These are phyloP conservation scores for Peromyscus polionotus DNA, from an alignment of 2,113 vertebrate species.

Conservation along the genomic window DNA sequence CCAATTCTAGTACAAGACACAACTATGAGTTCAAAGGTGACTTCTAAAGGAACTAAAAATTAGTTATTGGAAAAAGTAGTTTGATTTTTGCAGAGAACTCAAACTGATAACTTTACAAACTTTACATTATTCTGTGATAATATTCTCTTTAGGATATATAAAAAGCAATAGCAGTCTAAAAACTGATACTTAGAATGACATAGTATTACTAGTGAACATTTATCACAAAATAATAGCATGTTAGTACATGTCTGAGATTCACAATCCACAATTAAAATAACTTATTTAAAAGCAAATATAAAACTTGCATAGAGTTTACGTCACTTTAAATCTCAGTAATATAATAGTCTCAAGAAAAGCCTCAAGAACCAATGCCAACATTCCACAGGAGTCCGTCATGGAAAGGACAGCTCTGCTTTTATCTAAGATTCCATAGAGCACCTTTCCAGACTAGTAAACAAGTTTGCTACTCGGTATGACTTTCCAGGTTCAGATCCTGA, in stretches of 20 bases:
- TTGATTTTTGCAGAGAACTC: constrained; percentile 20
- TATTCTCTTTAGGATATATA: not conserved
- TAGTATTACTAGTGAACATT: constrained; percentile 14
- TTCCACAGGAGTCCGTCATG: constrained; percentile 31
- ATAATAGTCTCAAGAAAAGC: constrained; percentile 35
- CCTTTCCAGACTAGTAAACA: constrained; percentile 51
- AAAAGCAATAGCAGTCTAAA: constrained; percentile 20
- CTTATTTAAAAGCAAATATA: constrained; percentile 60
- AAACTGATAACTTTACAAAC: constrained; percentile 39
- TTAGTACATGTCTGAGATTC: constrained; percentile 54
- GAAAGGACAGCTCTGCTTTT: constrained; percentile 11
- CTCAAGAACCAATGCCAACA: constrained; percentile 17
- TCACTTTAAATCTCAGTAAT: constrained; percentile 60
- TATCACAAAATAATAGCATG: constrained; percentile 54
- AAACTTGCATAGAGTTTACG: constrained; percentile 58
- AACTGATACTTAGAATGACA: constrained; percentile 33
- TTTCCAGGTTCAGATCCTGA: constrained; percentile 48
- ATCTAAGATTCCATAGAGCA: constrained; percentile 8
- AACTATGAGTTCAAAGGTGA: not conserved
- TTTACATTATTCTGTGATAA: constrained; percentile 12
- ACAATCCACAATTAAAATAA: constrained; percentile 52
- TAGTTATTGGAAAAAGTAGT: not conserved
- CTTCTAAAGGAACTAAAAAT: constrained; percentile 39
- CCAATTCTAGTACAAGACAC: constrained; percentile 88
- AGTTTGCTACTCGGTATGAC: constrained; percentile 23